Base-by-base conservation (phyloP, 2,113 vertebrate species). In the Passer montanus region DNA sequence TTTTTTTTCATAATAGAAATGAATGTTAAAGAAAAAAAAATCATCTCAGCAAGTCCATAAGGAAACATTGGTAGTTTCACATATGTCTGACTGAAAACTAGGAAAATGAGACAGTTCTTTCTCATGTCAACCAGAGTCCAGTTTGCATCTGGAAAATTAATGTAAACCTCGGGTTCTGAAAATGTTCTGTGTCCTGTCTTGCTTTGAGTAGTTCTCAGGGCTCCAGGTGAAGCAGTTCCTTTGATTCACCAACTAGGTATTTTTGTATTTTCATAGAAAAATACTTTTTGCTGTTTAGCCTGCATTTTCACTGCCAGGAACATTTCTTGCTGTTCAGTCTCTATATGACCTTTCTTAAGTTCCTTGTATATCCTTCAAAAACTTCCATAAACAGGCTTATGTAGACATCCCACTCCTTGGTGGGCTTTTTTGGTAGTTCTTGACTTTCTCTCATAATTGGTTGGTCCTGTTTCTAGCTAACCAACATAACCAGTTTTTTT, bases 361-460 rank as follows among this genome's bases (percentile, higher is more conserved):
- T 91, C 24, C 33, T 72, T 84, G 3, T 63, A 13, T 55, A 20
- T 55, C 56, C 39, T 33, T 47, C 39, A 75, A 60, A 72, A 72
- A 31, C 15, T 76, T 80, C 59, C 39, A 23, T 22, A 33, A 50
- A 50, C 19, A 63, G 52, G 28, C 7, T 67, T 55, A 39, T 35
- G 26, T 6, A 60, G 20, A 23, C 68, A 28, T 50, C 43, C 16
- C 63, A 3, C 23, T 74, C 4, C 7, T 62, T 74, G 13, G 15
- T 80, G 37, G 0, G 11, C 0, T 37, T 33, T 92, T 88, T 67
- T 44, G 11, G 17, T 37, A 58, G 22, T 26, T 62, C 26, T 84
- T 35, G 37, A 9, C 4, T 78, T 64, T 43, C 37, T 69, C 6
- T 59, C 13, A 11, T 39, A 8, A 6, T 56, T 1, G 1, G 1